Evolutionary conservation across 2,797 vertebrate genomes (phyloP).

Genomic region (Urosaurus nigricauda): DNA sequence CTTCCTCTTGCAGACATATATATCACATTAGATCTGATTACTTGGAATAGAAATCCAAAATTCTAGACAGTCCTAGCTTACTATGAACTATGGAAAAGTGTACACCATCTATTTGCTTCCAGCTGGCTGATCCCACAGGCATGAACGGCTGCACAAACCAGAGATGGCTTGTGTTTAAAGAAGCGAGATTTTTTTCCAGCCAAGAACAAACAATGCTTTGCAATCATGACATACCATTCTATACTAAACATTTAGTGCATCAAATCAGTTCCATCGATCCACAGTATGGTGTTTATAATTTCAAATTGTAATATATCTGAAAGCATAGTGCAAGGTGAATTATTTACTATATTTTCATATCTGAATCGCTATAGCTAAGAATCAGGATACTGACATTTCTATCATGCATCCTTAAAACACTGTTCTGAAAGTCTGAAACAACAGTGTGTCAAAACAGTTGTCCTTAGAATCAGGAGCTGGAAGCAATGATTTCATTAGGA

Average conservation of each 20-base stretch:
- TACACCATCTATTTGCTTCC: not conserved
- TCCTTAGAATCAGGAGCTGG: not conserved
- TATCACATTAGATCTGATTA: not conserved
- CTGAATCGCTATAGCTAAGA: not conserved
- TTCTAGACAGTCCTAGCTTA: not conserved
- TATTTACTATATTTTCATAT: not conserved
- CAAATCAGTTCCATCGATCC: not conserved
- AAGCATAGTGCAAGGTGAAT: not conserved
- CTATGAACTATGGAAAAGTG: not conserved
- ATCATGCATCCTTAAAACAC: not conserved
- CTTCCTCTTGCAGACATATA: not conserved
- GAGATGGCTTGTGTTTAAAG: not conserved
- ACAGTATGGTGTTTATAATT: not conserved
- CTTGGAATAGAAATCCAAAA: not conserved
- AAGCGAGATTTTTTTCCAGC: not conserved
- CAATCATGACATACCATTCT: not conserved
- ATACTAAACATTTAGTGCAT: not conserved
- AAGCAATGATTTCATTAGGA: not conserved
- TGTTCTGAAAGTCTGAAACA: not conserved
- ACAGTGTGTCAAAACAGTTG: not conserved
- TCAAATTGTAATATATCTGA: not conserved
- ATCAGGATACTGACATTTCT: not conserved
- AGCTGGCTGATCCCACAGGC: not conserved
- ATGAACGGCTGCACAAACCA: not conserved
- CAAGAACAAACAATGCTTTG: not conserved